A percentile compares a stretch with the other conserved stretches of the same genome.
Evolutionary conservation across 2,888 invertebrate genomes (phyloP).

Genomic region (Papilio protenor): DNA sequence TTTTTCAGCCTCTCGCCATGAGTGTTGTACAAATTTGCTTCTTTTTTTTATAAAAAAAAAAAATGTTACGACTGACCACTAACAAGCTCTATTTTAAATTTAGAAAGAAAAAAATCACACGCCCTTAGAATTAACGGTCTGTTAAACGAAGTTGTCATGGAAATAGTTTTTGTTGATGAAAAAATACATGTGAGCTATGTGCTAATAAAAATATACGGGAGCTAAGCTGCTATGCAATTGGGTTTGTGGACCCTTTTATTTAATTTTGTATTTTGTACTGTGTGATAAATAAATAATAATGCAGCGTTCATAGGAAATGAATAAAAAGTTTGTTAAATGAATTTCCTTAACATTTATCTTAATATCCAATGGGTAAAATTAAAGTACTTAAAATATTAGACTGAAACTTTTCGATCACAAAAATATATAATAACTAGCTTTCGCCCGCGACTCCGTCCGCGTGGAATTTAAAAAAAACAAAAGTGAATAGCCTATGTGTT

Average conservation of each 20-base stretch:
- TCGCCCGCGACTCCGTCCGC: too few species aligned
- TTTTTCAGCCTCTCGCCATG: constrained; percentile 50
- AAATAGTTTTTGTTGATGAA: constrained; percentile 1
- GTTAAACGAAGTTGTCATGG: constrained; percentile 14
- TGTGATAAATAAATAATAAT: too few species aligned
- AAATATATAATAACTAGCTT: too few species aligned
- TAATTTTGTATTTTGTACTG: too few species aligned
- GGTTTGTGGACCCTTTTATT: too few species aligned
- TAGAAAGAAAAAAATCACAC: constrained; percentile 47
- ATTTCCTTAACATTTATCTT: not conserved
- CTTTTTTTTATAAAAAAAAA: constrained; percentile 39
- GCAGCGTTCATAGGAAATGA: not conserved
- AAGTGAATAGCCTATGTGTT: too few species aligned
- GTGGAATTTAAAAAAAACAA: too few species aligned
- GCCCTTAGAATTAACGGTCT: constrained; percentile 48
- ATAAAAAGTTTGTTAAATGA: not conserved
- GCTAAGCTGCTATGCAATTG: too few species aligned
- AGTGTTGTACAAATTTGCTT: constrained; percentile 52
- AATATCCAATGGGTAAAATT: too few species aligned
- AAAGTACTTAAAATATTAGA: too few species aligned
- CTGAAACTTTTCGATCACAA: too few species aligned
- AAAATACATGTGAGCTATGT: not conserved
- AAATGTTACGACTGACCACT: constrained; percentile 50
- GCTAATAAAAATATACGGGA: too few species aligned
- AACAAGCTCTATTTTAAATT: constrained; percentile 52